Conservation (phyloP, 2,797 vertebrate genomes). For the Microcaecilia unicolor region DNA sequence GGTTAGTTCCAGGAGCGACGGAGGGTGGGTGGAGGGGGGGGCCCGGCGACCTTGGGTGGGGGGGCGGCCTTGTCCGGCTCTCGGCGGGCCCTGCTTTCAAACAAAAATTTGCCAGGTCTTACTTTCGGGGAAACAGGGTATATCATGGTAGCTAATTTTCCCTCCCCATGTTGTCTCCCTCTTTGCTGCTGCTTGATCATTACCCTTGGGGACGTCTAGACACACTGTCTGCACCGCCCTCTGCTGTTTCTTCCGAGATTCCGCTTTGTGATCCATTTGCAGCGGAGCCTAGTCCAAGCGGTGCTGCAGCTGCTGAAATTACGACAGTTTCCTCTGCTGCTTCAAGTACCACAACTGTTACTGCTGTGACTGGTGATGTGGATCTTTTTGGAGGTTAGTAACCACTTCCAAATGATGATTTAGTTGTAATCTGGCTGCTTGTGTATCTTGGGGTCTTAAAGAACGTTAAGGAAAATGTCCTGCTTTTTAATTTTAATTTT, state of each 20-base stretch:
- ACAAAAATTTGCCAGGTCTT: too few species aligned
- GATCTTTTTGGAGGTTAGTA: slow-evolving; percentile 98
- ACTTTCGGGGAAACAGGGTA: too few species aligned
- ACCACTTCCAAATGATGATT: too few species aligned
- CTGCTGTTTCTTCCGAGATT: slow-evolving; percentile 65
- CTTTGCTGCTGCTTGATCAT: slow-evolving; percentile 40
- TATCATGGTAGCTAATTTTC: slow-evolving; percentile 15
- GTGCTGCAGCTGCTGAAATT: slow-evolving; percentile 53
- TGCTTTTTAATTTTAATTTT: too few species aligned
- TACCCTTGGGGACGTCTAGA: slow-evolving; percentile 43
- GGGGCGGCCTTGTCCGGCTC: too few species aligned
- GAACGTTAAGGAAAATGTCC: too few species aligned
- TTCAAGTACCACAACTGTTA: slow-evolving; percentile 57
- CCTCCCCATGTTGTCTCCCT: slow-evolving; percentile 28
- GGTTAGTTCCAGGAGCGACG: too few species aligned
- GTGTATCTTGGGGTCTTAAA: too few species aligned
- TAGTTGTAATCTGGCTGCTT: too few species aligned
- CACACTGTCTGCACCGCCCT: slow-evolving; percentile 62
- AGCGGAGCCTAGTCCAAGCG: slow-evolving; percentile 64
- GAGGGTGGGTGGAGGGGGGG: too few species aligned
- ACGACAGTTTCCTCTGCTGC: slow-evolving; percentile 52
- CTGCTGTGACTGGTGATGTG: slow-evolving; percentile 71
- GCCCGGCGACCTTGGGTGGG: too few species aligned
- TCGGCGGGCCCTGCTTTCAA: too few species aligned
- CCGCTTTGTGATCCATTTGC: slow-evolving; percentile 73